Evolutionary conservation across 2,797 vertebrate genomes (phyloP), one percentile per base, ranked within the genome.

Genomic region (Delichon dasypus): DNA sequence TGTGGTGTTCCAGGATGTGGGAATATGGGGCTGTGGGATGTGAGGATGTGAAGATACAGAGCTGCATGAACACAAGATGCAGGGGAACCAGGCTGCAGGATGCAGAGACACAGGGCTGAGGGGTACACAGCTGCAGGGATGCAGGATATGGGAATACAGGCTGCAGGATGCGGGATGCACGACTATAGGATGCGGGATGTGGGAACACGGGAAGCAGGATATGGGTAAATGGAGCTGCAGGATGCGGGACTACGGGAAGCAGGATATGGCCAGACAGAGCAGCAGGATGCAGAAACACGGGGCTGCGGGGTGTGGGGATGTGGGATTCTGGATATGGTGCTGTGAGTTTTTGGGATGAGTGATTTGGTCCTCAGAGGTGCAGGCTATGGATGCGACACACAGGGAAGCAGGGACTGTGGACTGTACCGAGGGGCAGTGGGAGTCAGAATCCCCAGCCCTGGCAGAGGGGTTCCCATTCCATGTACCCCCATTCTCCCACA

Each of bases 131-230:
- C 84, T 87, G 72, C 54, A 7, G 79, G 64, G 76, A 23, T 75
- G 85, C 88, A 88, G 93, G 95, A 89, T 95, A 84, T 75, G 78
- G 95, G 71, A 67, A 87, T 60, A 48, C 58, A 72, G 79, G 75
- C 88, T 89, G 87, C 78, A 85, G 95, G 92, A 93, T 95, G 94
- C 83, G 73, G 93, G 91, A 76, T 64, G 36, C 85, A 72, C 2
- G 4, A 51, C 85, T 53, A 10, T 80, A 87, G 91, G 92, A 88
- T 81, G 93, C 86, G 78, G 81, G 83, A 91, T 91, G 80, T 92
- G 90, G 85, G 93, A 95, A 88, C 62, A 74, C 83, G 92, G 84
- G 88, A 91, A 85, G 89, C 93, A 92, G 85, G 93, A 93, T 93
- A 87, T 83, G 89, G 73, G 84, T 66, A 93, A 76, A 78, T 2